Conservation (phyloP, 2,888 invertebrate species). For the Fragum fragum region DNA sequence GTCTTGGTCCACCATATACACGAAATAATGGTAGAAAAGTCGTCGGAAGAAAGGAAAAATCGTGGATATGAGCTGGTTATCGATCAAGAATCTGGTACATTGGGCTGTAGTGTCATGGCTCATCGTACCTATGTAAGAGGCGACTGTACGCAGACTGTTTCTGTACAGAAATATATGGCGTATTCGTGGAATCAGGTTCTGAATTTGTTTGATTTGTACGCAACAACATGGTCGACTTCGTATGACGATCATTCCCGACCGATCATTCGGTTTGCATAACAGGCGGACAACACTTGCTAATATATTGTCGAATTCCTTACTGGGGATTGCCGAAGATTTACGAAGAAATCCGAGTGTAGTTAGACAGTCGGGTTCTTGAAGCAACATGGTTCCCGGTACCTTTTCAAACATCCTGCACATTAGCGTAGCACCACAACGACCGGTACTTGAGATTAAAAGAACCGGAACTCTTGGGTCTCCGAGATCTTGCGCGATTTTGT, state of each 20-base stretch:
- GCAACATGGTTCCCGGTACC: constrained; percentile 78
- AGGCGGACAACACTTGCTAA: constrained; percentile 78
- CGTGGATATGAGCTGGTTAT: constrained; percentile 76
- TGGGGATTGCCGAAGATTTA: constrained; percentile 71
- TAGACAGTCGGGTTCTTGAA: constrained; percentile 80
- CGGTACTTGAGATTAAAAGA: constrained; percentile 78
- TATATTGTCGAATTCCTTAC: constrained; percentile 78
- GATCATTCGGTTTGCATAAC: constrained; percentile 81
- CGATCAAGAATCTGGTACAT: constrained; percentile 75
- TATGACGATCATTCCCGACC: constrained; percentile 76
- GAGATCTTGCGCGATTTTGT: constrained; percentile 81
- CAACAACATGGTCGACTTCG: constrained; percentile 78
- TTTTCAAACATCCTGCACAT: constrained; percentile 78
- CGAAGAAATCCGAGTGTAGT: constrained; percentile 77
- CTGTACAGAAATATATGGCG: constrained; percentile 80
- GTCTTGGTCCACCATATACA: constrained; percentile 74
- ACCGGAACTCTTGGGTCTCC: constrained; percentile 81
- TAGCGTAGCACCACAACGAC: constrained; percentile 80
- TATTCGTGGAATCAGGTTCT: constrained; percentile 74
- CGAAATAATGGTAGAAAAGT: constrained; percentile 72
- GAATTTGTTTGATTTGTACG: constrained; percentile 77
- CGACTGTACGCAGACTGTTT: constrained; percentile 80
- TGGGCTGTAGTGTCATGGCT: constrained; percentile 75
- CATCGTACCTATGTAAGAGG: constrained; percentile 76
- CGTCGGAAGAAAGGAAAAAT: constrained; percentile 76